Evolutionary conservation across 2,113 vertebrate species (phyloP), one percentile per base, ranked within the genome.

Genomic region (Cisticola juncidis): DNA sequence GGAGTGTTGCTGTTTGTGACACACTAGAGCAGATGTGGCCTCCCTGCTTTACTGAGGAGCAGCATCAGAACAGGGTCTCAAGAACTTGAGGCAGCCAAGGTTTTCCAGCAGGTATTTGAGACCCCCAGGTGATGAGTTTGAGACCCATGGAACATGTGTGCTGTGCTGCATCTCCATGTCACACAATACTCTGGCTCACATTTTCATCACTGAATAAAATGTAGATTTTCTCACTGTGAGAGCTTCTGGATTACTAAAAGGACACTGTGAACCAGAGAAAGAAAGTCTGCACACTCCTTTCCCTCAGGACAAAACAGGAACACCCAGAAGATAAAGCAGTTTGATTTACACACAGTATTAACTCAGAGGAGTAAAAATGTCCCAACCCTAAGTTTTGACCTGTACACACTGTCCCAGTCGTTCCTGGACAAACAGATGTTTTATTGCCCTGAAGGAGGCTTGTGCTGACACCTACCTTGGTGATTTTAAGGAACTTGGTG

Each of bases 401-500:
- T n/a, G 21, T 4, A 28, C 57, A 57, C 24, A 14, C 28, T 0
- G 0, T 6, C 17, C 26, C 0, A 0, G 21, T 45, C n/a, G 33
- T 35, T 68, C 65, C 73, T 16, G 33, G 44, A 28, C 9, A 24
- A 36, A 26, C 21, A 60, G 33, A 45, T 8, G 28, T 26, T 57
- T 8, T 24, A 36, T 6, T 47, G 60, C 36, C 40, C 54, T 23
- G 48, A 28, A 44, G 2, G 3, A 64, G 31, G 6, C 51, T 17
- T 6, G 7, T 31, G 42, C 64, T 87, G 90, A 82, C 29, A 94
- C 98, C 96, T 85, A 99, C 99, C 99, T 99, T 99, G 81, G 99
- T 99, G 98, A 99, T 99, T 98, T 99, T 99, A 97, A 99, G 98
- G 97, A 99, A 99, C 98, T 99, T 99, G 94, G 98, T 98, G 92